phyloP scores from a whole-genome alignment of 2,888 invertebrate genomes.

The Noctua janthina region DNA sequence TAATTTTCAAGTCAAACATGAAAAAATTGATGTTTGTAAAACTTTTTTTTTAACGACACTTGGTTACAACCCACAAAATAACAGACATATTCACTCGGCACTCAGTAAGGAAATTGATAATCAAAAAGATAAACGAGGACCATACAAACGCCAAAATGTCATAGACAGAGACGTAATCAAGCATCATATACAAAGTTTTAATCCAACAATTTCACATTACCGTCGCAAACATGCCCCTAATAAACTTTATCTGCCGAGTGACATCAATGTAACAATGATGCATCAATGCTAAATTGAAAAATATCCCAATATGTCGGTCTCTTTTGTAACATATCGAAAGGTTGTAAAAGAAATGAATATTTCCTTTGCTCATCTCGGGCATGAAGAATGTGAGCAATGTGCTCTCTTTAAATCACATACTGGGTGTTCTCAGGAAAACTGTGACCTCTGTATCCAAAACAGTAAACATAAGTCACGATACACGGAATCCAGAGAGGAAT shows the following conservation, averaged over 20 bases:
- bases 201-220: slow-evolving; percentile 31
- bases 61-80: slow-evolving; percentile 46
- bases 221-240: slow-evolving; percentile 40
- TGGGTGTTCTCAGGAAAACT: slow-evolving; percentile 7
- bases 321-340: slow-evolving; percentile 19
- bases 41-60: slow-evolving; percentile 41
- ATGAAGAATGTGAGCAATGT: slow-evolving; percentile 55
- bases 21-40: slow-evolving; percentile 24
- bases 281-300: no score
- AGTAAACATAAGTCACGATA: no score
- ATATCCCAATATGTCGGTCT: no score
- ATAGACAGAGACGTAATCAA: slow-evolving; percentile 15
- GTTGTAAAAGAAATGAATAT: no score
- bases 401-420: slow-evolving; percentile 9
- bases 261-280: no score
- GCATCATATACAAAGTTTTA: no score
- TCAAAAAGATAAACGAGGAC: slow-evolving; percentile 35
- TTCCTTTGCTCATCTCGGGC: slow-evolving; percentile 33
- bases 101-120: slow-evolving; percentile 10
- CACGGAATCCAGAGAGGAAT: no score
- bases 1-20: slow-evolving; percentile 12
- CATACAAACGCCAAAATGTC: slow-evolving; percentile 7
- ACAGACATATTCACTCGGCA: slow-evolving; percentile 20
- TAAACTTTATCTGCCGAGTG: no score
- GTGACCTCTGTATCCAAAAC: no score